A percentile compares a stretch with the other conserved stretches of the same genome.
Evolutionary conservation across 2,797 vertebrate genomes (phyloP).

Genomic region (Cirrhinus mrigala): DNA sequence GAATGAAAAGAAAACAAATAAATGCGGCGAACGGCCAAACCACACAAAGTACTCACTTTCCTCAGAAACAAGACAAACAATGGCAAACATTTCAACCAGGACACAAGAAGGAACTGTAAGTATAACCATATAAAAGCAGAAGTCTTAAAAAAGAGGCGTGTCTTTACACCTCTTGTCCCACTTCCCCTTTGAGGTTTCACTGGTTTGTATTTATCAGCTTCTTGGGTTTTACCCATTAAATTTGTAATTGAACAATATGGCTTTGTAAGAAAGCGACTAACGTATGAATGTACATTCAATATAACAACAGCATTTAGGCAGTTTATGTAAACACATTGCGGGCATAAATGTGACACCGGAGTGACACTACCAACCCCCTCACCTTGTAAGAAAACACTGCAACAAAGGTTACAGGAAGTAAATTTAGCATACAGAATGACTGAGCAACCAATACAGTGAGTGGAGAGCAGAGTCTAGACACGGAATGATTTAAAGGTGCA

Average conservation of each 20-base stretch:
- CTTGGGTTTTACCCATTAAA: constrained; percentile 12
- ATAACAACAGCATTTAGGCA: neutral
- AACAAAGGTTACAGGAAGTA: constrained; percentile 33
- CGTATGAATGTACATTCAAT: neutral
- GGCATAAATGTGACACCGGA: neutral
- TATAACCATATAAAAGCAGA: constrained; percentile 21
- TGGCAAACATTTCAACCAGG: constrained; percentile 8
- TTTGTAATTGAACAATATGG: neutral
- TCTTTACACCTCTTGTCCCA: constrained; percentile 68
- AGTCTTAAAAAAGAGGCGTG: neutral
- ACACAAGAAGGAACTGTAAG: neutral
- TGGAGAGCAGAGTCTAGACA: constrained; percentile 23
- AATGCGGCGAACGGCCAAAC: neutral
- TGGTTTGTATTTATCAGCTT: constrained; percentile 61
- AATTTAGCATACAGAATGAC: constrained; percentile 25
- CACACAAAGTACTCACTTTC: neutral
- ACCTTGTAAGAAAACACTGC: neutral
- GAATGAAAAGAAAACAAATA: neutral
- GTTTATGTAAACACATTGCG: neutral
- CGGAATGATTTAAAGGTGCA: constrained; percentile 50
- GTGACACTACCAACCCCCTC: neutral
- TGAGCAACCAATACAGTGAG: neutral
- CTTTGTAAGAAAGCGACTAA: neutral
- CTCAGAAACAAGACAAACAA: constrained; percentile 14
- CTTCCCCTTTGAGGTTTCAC: constrained; percentile 74